Percentiles rank a stretch among this genome's conserved stretches.
Conservation (phyloP, 2,797 vertebrate genomes). For the Mus spretus region DNA sequence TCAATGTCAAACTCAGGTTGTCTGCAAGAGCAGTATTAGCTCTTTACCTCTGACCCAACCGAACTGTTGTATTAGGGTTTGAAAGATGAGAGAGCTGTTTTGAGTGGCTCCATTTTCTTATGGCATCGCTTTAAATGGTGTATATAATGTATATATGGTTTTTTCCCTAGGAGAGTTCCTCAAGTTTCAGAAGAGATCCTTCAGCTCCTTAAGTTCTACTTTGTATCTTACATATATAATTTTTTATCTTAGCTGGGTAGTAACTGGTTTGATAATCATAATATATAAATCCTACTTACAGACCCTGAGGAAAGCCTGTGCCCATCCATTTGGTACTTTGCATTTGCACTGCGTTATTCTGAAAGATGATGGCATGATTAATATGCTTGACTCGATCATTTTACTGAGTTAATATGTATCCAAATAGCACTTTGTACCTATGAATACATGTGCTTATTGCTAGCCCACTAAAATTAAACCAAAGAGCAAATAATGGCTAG, state of each 20-base stretch:
- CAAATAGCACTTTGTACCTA: background rate
- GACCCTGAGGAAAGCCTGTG: background rate
- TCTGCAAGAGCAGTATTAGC: background rate
- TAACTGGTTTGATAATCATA: conserved; percentile 6
- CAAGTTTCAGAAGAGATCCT: too few relatives aligned
- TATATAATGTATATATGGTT: background rate
- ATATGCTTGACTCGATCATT: background rate
- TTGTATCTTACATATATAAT: background rate
- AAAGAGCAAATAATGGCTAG: background rate
- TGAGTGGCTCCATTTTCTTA: background rate
- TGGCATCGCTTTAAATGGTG: background rate
- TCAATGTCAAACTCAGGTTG: background rate
- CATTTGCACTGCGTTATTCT: background rate
- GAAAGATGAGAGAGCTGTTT: background rate
- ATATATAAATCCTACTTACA: background rate
- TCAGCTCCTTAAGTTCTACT: background rate
- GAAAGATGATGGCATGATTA: background rate
- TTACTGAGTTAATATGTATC: background rate
- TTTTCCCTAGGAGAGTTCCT: background rate
- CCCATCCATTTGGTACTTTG: background rate
- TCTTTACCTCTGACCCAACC: background rate
- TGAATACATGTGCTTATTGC: background rate
- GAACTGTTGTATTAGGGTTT: background rate
- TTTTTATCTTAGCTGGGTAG: background rate
- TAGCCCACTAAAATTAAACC: background rate